These are phyloP conservation scores for Cynopterus brachyotis DNA, from an alignment of 2,113 vertebrate species.

Conservation along the genomic window DNA sequence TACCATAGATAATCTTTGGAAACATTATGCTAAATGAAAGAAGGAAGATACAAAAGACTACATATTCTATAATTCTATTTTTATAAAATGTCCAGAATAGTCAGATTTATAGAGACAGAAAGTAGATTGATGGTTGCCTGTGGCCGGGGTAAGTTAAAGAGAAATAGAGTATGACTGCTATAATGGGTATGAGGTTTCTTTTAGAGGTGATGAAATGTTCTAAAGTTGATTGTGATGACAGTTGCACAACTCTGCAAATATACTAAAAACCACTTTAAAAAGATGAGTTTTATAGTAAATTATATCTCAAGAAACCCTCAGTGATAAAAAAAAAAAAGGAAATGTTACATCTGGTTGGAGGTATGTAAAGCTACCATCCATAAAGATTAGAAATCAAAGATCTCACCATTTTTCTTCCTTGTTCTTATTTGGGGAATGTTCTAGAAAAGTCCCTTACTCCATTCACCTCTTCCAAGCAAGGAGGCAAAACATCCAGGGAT, in stretches of 20 bases:
- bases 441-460: not conserved
- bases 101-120: not conserved
- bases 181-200: not conserved
- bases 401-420: slow-evolving; percentile 16
- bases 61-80: not conserved
- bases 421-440: slow-evolving; percentile 12
- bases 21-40: slow-evolving; percentile 23
- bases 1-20: not conserved
- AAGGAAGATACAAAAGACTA: not conserved
- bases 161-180: not conserved
- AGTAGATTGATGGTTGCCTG: not conserved
- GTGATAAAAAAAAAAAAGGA: not conserved
- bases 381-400: slow-evolving; percentile 55
- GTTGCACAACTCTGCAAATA: not conserved
- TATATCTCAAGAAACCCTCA: slow-evolving; percentile 13
- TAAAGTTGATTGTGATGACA: not conserved
- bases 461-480: slow-evolving; percentile 8
- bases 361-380: not conserved
- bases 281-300: slow-evolving; percentile 28
- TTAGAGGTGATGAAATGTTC: not conserved
- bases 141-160: not conserved
- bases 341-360: slow-evolving; percentile 27
- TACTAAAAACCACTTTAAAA: slow-evolving; percentile 32
- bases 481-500: slow-evolving; percentile 24
- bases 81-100: slow-evolving; percentile 22